Evolutionary conservation across 2,797 vertebrate genomes (phyloP).

Genomic region (Peromyscus attwateri): DNA sequence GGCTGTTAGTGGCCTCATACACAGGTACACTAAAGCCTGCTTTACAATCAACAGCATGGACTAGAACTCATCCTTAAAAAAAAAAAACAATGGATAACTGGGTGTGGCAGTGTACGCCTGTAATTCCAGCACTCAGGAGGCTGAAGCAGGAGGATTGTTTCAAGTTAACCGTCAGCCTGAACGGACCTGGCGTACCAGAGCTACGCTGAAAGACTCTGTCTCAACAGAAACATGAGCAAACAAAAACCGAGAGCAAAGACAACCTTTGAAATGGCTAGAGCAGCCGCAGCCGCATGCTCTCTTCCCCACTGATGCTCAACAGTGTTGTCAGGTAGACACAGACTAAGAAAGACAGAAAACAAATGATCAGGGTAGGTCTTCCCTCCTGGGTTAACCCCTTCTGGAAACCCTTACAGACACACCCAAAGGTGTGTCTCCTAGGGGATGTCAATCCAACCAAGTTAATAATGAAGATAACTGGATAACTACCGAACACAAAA

Average conservation of each 20-base stretch:
- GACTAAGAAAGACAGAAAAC: background rate
- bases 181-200: background rate
- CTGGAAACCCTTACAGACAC: background rate
- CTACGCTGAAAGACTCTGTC: background rate
- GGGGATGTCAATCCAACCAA: background rate
- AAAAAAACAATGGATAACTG: background rate
- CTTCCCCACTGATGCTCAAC: background rate
- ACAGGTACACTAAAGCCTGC: background rate
- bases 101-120: background rate
- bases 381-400: background rate
- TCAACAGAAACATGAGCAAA: background rate
- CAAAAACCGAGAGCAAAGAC: background rate
- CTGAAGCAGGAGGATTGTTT: background rate
- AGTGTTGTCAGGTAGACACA: background rate
- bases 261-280: background rate
- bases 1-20: too few relatives aligned
- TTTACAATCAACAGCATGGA: background rate
- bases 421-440: background rate
- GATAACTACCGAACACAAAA: background rate
- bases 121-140: background rate
- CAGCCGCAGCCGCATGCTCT: background rate
- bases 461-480: background rate
- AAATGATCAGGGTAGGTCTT: background rate
- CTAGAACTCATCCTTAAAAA: background rate
- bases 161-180: background rate